A percentile compares a stretch with the other conserved stretches of the same genome.
Conservation (phyloP, 2,113 vertebrate genomes). For the Gallinago paraguaiae region DNA sequence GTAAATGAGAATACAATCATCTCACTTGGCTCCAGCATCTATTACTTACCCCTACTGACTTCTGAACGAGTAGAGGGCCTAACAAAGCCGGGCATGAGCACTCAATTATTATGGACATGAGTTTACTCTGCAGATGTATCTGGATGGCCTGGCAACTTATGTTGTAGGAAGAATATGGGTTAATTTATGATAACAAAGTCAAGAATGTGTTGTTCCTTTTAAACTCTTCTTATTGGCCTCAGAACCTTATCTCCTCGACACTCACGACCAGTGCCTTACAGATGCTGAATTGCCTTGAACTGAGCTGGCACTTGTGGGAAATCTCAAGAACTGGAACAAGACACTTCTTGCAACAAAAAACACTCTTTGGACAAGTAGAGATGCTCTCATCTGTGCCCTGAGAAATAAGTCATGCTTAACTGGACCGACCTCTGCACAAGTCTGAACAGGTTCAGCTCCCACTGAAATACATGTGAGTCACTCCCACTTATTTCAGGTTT, state of each 20-base stretch:
- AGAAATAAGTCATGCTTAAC: background rate
- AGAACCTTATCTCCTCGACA: background rate
- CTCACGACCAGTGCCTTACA: background rate
- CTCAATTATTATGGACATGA: background rate
- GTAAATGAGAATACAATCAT: background rate
- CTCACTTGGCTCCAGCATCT: background rate
- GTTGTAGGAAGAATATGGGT: background rate
- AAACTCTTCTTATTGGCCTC: background rate
- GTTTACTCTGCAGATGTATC: background rate
- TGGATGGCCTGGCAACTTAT: background rate
- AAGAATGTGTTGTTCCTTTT: background rate
- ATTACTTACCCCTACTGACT: background rate
- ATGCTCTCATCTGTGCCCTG: background rate
- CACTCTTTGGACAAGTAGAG: background rate
- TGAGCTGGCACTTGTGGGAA: background rate
- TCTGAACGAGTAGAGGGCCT: background rate
- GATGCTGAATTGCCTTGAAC: background rate
- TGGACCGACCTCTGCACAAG: background rate
- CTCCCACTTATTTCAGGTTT: background rate
- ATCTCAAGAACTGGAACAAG: background rate
- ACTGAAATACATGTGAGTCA: background rate
- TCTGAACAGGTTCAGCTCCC: background rate
- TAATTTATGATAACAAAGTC: background rate
- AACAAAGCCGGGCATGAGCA: background rate
- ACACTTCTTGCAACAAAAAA: background rate